phyloP scores from a whole-genome alignment of 2,113 vertebrate species.

The Clupea harengus region DNA sequence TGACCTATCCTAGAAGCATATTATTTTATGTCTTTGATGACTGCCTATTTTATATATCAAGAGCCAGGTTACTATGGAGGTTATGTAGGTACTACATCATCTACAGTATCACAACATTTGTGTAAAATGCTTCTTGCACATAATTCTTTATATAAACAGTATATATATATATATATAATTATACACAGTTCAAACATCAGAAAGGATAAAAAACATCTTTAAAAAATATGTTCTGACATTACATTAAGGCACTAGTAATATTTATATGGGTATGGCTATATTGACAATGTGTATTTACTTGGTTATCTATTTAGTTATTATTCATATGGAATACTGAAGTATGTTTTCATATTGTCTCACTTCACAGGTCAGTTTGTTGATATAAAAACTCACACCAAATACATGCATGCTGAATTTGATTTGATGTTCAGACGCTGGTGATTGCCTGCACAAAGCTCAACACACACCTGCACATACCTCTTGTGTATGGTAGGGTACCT shows the following conservation, averaged over 20 bases:
- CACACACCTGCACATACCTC: too few relatives aligned
- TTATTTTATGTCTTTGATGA: background rate
- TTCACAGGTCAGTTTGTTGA: background rate
- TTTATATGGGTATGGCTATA: background rate
- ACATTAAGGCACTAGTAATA: background rate
- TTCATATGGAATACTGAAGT: background rate
- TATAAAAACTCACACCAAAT: background rate
- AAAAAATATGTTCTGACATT: background rate
- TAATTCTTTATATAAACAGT: too few relatives aligned
- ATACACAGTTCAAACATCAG: background rate
- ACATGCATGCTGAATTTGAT: too few relatives aligned
- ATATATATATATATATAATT: too few relatives aligned
- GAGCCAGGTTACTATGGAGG: too few relatives aligned
- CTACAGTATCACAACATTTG: background rate
- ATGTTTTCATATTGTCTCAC: background rate
- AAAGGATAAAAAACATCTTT: background rate
- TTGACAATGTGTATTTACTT: background rate
- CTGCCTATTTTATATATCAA: background rate
- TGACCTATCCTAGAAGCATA: background rate
- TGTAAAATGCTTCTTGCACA: background rate
- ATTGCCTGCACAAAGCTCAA: too few relatives aligned
- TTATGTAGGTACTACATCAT: background rate
- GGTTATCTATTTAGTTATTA: background rate
- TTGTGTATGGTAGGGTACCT: background rate
- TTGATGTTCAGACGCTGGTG: too few relatives aligned